phyloP scores from a whole-genome alignment of 2,888 invertebrate genomes.

The Hypsopygia costalis region DNA sequence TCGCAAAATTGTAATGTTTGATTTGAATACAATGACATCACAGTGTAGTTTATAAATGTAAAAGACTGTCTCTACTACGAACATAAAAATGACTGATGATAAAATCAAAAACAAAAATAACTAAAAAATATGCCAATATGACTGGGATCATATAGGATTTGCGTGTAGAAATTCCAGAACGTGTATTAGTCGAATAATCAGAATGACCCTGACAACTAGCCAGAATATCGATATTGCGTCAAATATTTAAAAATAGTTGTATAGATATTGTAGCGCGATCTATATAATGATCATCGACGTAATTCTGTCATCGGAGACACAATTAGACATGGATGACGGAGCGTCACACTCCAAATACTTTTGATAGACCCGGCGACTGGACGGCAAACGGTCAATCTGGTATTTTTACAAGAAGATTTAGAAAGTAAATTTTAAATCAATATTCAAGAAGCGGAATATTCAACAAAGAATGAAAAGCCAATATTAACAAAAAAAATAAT shows the following conservation, averaged over 20 bases:
- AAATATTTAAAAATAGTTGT: constrained; percentile 42
- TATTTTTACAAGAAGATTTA: constrained; percentile 1
- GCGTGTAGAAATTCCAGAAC: background rate
- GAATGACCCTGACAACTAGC: constrained; percentile 22
- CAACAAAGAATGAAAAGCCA: background rate
- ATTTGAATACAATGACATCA: too few species aligned
- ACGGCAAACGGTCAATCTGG: background rate
- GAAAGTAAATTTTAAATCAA: background rate
- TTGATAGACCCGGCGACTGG: constrained; percentile 10
- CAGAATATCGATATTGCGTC: constrained; percentile 37
- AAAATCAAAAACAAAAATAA: too few species aligned
- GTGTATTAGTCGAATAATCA: constrained; percentile 12
- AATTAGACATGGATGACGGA: constrained; percentile 42
- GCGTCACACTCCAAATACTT: constrained; percentile 32
- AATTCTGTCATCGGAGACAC: constrained; percentile 57
- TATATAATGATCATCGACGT: constrained; percentile 49
- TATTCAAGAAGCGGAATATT: too few species aligned
- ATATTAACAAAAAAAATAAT: background rate
- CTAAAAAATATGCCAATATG: too few species aligned
- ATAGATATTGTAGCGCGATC: constrained; percentile 32
- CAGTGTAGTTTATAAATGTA: too few species aligned
- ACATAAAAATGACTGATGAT: too few species aligned
- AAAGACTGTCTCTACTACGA: too few species aligned
- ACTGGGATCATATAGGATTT: background rate
- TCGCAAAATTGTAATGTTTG: too few species aligned